Conservation (phyloP, 2,888 invertebrate genomes). For the Erebia ligea region DNA sequence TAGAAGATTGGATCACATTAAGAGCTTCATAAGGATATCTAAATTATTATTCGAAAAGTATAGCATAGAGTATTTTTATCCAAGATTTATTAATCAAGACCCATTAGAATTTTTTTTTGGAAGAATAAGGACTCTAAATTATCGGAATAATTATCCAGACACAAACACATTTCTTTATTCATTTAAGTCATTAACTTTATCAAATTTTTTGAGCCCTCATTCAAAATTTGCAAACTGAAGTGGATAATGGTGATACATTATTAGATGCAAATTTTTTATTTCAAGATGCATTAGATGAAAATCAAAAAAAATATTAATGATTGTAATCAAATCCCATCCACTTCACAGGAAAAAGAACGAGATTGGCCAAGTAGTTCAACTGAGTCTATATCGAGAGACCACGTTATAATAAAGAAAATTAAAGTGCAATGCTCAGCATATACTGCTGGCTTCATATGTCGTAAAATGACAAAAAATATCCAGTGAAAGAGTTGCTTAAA, state of each 20-base stretch:
- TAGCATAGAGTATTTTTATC: not conserved
- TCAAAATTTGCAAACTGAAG: conserved; percentile 2
- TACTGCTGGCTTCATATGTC: not conserved
- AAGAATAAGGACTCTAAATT: too few species aligned
- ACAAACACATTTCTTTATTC: too few species aligned
- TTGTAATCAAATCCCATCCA: not conserved
- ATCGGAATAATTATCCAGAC: too few species aligned
- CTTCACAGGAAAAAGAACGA: not conserved
- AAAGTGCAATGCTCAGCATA: not conserved
- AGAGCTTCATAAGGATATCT: not conserved
- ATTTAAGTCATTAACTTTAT: not conserved
- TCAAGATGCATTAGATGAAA: conserved; percentile 2
- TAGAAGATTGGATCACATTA: not conserved
- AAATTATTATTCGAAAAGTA: not conserved
- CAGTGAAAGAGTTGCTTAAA: not conserved
- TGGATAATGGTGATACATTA: conserved; percentile 18
- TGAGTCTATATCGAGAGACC: not conserved
- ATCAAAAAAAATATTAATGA: conserved; percentile 15
- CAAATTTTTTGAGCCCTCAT: conserved; percentile 28
- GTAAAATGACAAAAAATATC: not conserved
- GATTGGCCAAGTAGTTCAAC: not conserved
- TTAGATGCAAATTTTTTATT: conserved; percentile 20
- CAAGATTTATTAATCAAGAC: not conserved
- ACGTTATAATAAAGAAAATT: not conserved
- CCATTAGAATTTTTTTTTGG: not conserved